Percentiles rank a stretch among this genome's conserved stretches.
Conservation (phyloP, 2,888 invertebrate genomes). For the Drosophila mimetica region DNA sequence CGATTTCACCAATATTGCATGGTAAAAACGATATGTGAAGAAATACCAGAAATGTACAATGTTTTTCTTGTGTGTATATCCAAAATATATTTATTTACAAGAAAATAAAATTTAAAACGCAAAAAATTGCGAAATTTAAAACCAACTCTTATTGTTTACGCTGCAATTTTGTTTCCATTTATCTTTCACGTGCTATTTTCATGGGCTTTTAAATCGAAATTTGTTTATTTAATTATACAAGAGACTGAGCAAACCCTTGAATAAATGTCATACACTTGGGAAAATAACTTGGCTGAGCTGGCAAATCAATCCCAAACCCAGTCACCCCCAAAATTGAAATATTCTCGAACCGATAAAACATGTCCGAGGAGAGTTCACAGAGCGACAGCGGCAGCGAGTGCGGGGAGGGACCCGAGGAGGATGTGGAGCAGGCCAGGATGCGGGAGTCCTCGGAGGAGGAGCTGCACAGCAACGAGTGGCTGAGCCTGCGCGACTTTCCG, state of each 20-base stretch:
- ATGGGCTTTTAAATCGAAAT: background rate
- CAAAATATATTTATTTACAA: too few relatives aligned
- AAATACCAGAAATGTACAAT: too few relatives aligned
- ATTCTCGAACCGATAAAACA: background rate
- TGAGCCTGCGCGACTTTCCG: conserved; percentile 26
- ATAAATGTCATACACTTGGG: too few relatives aligned
- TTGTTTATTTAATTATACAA: background rate
- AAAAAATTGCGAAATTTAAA: background rate
- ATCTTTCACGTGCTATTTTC: background rate
- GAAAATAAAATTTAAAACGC: too few relatives aligned
- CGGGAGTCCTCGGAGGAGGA: background rate
- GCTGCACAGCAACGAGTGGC: conserved; percentile 6
- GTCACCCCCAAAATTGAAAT: background rate
- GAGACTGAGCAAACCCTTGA: too few relatives aligned
- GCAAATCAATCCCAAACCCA: too few relatives aligned
- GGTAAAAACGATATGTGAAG: too few relatives aligned
- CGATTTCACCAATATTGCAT: too few relatives aligned
- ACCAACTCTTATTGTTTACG: background rate
- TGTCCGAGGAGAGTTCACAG: background rate
- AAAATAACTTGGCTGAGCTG: background rate
- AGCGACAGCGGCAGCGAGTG: conserved; percentile 8
- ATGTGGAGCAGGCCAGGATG: conserved; percentile 15
- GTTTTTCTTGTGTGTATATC: too few relatives aligned
- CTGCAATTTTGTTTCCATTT: background rate
- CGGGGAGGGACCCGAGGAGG: background rate